Base-by-base conservation (phyloP, 1,140 invertebrate species). In the Cydia pomonella region DNA sequence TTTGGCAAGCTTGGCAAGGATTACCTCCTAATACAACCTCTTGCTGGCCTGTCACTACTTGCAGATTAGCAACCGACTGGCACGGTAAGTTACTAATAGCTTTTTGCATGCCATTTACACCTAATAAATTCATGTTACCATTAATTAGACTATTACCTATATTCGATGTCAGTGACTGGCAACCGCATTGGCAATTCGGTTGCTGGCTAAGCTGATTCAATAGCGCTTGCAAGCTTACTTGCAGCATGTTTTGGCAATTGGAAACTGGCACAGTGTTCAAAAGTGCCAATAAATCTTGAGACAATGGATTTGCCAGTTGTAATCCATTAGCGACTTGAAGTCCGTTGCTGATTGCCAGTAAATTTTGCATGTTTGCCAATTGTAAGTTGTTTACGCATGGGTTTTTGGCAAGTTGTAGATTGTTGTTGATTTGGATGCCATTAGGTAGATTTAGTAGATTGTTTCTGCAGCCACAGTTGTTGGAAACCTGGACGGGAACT, bases 361-460 rank as follows among this genome's bases (percentile, higher is more conserved):
- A 59, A 7, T 59, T 59, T 59, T 59, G 53, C n/a, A 59, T 10
- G 63, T 66, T 69, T 38, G 29, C 33, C 18, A 69, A 69, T 18
- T 69, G 64, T 69, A 41, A 21, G 29, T 38, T 69, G 29, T 38
- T 69, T n/a, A 12, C 9, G 64, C 64, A 69, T 38, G 64, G 64
- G n/a, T 69, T 69, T 69, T 69, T 69, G 64, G 63, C 63, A n/a
- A 41, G 5, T 10, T 41, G 64, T n/a, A 69, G n/a, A 41, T 69
- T 69, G 27, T 69, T 41, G n/a, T 29, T 33, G n/a, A 41, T 21
- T n/a, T 66, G 63, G 29, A 69, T 38, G 64, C 29, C 29, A 33
- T 69, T 69, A 9, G 64, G 64, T n/a, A 69, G 16, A 18, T 69
- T 69, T 2, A 69, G 27, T 12, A 33, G 18, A 12, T 13, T 10